A percentile compares a stretch with the other conserved stretches of the same genome.
Conservation (phyloP, 2,888 invertebrate genomes). For the Dryomyza anilis region DNA sequence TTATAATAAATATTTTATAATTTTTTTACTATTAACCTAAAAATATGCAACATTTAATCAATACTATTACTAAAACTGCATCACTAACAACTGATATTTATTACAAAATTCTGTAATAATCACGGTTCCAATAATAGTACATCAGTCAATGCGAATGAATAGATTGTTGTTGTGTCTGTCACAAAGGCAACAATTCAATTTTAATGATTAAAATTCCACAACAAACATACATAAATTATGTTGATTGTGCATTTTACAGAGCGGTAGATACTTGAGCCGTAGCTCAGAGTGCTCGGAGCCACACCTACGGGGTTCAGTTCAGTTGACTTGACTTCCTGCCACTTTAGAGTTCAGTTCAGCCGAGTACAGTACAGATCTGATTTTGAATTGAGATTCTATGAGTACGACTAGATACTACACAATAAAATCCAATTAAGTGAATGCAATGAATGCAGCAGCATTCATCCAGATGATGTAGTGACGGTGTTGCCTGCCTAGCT, state of each 20-base stretch:
- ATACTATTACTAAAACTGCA: no score
- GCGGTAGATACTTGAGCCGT: not conserved
- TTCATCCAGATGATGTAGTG: no score
- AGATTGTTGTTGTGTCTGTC: no score
- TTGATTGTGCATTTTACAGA: not conserved
- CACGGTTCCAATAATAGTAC: no score
- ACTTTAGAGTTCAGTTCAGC: constrained; percentile 11
- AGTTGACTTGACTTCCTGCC: constrained; percentile 17
- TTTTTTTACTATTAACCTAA: no score
- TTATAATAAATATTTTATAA: no score
- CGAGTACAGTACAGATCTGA: not conserved
- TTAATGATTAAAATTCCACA: not conserved
- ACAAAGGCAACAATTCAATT: constrained; percentile 6
- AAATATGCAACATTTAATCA: no score
- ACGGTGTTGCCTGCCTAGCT: no score
- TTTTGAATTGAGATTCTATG: not conserved
- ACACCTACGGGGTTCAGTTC: constrained; percentile 1
- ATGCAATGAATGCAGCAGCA: constrained; percentile 1
- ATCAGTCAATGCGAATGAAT: no score
- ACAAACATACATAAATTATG: not conserved
- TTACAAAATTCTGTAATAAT: no score
- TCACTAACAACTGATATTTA: no score
- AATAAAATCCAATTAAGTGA: constrained; percentile 18
- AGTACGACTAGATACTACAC: not conserved
- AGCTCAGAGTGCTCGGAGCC: constrained; percentile 1